Evolutionary conservation across 2,888 invertebrate species (phyloP), one percentile per base, ranked within the genome.

Genomic region (Barypeithes pellucidus): DNA sequence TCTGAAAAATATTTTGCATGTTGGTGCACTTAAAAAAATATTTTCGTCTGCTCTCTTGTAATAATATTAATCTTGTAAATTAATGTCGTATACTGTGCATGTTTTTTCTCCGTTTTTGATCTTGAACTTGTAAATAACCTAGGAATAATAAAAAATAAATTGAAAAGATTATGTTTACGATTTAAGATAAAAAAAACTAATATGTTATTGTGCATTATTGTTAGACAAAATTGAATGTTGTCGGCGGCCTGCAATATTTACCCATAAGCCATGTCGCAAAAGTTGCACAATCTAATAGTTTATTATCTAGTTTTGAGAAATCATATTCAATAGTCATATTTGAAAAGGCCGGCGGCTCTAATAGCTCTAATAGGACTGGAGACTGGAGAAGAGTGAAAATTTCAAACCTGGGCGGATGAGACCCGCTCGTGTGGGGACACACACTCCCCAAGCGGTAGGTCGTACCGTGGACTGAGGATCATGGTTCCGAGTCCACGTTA

Each of bases 1-100:
- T 62, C 52, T 43, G 72, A 72, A 72, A 67, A 72, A 72, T 63
- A 67, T 73, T 72, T 73, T 60, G 63, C 73, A 73, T 29, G 60
- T 67, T 39, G 60, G n/a, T 45, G 71, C 59, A 41, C 12, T 29
- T 41, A 43, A 22, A 61, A 57, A 47, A 65, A 50, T 65, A 65
- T 65, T 65, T 65, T 65, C 22, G 63, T 65, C 63, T 50, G 63
- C 36, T 8, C 43, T 45, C 45, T 61, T 61, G 60, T 61, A 45
- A 45, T 29, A 61, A 24, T 61, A 61, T 29, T 61, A 61, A 61
- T 61, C 61, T 60, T 22, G 14, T 39, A 41, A 41, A 41, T 41
- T 60, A 57, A 12, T 36, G 33, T 36, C 12, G 11, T 39, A 39
- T 60, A 39, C 41, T 41, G 41, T 18, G 60, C 60, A 41, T 41